Percentiles rank a stretch among this genome's conserved stretches.
Evolutionary conservation across 2,113 vertebrate species (phyloP).

Genomic region (Hippoglossus stenolepis): DNA sequence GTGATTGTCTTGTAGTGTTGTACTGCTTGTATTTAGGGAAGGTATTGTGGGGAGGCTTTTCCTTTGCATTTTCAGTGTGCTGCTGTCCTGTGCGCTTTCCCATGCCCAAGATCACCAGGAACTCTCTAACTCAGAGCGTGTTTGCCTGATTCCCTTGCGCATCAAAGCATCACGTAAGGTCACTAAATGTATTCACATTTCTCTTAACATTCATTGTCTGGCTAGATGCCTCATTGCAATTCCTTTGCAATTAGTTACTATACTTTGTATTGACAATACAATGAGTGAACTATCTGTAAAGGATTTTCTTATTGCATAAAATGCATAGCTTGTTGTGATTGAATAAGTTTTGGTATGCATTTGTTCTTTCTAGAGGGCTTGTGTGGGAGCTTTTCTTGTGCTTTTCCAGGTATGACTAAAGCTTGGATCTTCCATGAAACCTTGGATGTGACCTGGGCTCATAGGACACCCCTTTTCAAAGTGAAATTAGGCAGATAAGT

Average conservation of each 20-base stretch:
- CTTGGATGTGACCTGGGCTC: no score
- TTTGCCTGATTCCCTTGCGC: no score
- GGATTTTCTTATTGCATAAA: slow-evolving; percentile 82
- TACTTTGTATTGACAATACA: slow-evolving; percentile 79
- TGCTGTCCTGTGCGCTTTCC: slow-evolving; percentile 82
- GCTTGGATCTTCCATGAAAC: slow-evolving; percentile 80
- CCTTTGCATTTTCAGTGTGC: slow-evolving; percentile 79
- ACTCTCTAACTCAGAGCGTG: slow-evolving; percentile 79
- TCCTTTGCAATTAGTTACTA: slow-evolving; percentile 80
- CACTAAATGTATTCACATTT: slow-evolving; percentile 75
- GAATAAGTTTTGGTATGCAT: slow-evolving; percentile 84
- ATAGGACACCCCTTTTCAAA: no score
- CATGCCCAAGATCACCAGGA: slow-evolving; percentile 80
- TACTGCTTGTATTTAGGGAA: slow-evolving; percentile 56
- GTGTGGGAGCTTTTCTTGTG: slow-evolving; percentile 84
- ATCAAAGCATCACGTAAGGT: slow-evolving; percentile 79
- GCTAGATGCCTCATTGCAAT: slow-evolving; percentile 71
- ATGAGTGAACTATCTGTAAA: slow-evolving; percentile 83
- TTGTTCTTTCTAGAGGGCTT: slow-evolving; percentile 81
- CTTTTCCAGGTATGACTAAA: slow-evolving; percentile 86
- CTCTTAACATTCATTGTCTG: slow-evolving; percentile 74
- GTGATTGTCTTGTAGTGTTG: slow-evolving; percentile 41
- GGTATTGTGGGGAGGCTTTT: slow-evolving; percentile 73
- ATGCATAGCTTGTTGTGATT: slow-evolving; percentile 84
- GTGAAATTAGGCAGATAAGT: no score